phyloP scores from a whole-genome alignment of 2,888 invertebrate species.

The Siphlonurus alternatus region DNA sequence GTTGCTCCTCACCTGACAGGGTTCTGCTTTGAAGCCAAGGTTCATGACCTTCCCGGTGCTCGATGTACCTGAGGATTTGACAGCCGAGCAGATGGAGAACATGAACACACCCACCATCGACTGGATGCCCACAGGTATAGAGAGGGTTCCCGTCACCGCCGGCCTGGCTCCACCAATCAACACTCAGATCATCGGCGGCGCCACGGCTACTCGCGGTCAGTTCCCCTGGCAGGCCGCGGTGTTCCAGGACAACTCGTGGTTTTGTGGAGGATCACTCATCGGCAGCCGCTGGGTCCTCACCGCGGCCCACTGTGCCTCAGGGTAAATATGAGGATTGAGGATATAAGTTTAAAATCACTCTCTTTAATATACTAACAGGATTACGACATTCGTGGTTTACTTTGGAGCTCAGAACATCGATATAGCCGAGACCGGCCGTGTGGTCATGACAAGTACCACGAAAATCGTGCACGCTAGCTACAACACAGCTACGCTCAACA shows the following conservation, averaged over 20 bases:
- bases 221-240: slow-evolving; percentile 1
- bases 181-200: background rate
- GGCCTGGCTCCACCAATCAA: background rate
- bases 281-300: background rate
- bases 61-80: too few species aligned
- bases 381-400: background rate
- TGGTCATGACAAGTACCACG: background rate
- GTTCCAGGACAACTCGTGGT: background rate
- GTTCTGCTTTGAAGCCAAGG: too few species aligned
- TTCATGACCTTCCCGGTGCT: too few species aligned
- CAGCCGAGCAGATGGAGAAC: background rate
- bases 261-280: background rate
- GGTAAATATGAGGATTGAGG: background rate
- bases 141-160: background rate
- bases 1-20: too few species aligned
- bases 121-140: background rate
- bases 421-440: background rate
- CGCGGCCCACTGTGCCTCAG: background rate
- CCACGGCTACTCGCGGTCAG: background rate
- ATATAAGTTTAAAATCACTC: background rate
- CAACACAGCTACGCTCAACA: background rate
- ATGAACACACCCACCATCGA: background rate
- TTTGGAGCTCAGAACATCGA: background rate
- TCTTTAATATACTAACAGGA: background rate
- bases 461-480: background rate